Conservation (phyloP, 2,888 invertebrate genomes). For the Meteorus colon region DNA sequence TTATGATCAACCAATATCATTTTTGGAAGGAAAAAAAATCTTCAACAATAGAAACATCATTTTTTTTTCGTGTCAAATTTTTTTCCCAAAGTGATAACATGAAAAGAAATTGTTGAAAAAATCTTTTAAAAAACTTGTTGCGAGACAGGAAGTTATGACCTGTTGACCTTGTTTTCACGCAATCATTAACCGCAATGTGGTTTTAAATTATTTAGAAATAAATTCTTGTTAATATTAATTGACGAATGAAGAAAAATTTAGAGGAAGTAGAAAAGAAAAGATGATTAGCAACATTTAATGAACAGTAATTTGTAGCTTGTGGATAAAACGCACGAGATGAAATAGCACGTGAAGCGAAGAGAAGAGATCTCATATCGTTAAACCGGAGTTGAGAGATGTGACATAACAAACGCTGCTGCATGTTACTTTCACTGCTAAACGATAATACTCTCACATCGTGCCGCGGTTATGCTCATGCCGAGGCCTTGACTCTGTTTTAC, state of each 20-base stretch:
- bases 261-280: neutral
- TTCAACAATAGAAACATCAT: neutral
- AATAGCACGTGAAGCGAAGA: conserved; percentile 41
- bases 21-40: neutral
- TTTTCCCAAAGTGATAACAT: neutral
- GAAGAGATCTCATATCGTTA: conserved; percentile 6
- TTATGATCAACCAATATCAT: neutral
- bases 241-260: neutral
- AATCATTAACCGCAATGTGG: neutral
- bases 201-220: neutral
- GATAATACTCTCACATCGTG: conserved; percentile 45
- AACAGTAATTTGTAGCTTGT: neutral
- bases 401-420: conserved; percentile 56
- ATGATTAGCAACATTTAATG: neutral
- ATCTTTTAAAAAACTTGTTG: conserved; percentile 17
- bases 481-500: conserved; percentile 63
- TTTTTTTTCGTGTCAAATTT: neutral
- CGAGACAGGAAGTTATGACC: conserved; percentile 51
- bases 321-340: conserved; percentile 36
- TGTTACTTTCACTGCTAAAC: conserved; percentile 60
- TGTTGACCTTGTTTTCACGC: conserved; percentile 49
- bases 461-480: conserved; percentile 45
- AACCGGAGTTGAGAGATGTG: conserved; percentile 48
- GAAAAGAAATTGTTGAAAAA: neutral
- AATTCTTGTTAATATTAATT: too few species aligned